These are phyloP conservation scores for Pseudomyrmex pallidus DNA, from an alignment of 1,140 invertebrate genomes.

Conservation along the genomic window DNA sequence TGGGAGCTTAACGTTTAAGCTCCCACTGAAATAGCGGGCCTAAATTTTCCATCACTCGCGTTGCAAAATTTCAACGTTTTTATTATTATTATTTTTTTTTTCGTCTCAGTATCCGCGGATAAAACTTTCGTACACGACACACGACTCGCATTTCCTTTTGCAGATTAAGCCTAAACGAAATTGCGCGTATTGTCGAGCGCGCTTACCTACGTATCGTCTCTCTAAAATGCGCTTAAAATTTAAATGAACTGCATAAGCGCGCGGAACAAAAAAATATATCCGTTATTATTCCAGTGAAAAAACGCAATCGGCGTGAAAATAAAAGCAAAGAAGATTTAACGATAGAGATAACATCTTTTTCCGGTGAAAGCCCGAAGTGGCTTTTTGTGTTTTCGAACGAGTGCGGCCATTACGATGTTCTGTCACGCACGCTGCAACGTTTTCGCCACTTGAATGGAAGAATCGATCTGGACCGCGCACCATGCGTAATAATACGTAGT, in stretches of 20 bases:
- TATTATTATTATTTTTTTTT: constrained; percentile 35
- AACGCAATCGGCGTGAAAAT: not conserved
- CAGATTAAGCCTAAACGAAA: too few species aligned
- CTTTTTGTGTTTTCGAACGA: constrained; percentile 55
- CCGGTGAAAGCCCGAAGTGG: constrained; percentile 30
- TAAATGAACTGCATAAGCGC: too few species aligned
- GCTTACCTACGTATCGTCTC: too few species aligned
- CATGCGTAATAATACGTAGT: not conserved
- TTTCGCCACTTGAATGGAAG: constrained; percentile 23
- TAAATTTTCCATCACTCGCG: constrained; percentile 1
- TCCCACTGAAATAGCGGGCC: constrained; percentile 8
- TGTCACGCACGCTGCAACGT: constrained; percentile 23
- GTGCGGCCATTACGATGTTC: constrained; percentile 47
- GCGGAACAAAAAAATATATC: constrained; percentile 7
- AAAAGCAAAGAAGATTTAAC: constrained; percentile 38
- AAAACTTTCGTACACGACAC: too few species aligned
- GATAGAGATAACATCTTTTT: constrained; percentile 52
- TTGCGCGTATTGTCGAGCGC: too few species aligned
- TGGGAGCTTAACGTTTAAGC: constrained; percentile 48
- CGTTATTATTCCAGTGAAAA: not conserved
- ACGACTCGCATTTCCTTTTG: too few species aligned
- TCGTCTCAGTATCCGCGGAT: not conserved
- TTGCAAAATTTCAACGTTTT: not conserved
- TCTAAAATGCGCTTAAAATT: too few species aligned
- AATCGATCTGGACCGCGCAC: not conserved